Evolutionary conservation across 2,888 invertebrate genomes (phyloP), one percentile per base, ranked within the genome.

Genomic region (Aphelenchoides bicaudatus): DNA sequence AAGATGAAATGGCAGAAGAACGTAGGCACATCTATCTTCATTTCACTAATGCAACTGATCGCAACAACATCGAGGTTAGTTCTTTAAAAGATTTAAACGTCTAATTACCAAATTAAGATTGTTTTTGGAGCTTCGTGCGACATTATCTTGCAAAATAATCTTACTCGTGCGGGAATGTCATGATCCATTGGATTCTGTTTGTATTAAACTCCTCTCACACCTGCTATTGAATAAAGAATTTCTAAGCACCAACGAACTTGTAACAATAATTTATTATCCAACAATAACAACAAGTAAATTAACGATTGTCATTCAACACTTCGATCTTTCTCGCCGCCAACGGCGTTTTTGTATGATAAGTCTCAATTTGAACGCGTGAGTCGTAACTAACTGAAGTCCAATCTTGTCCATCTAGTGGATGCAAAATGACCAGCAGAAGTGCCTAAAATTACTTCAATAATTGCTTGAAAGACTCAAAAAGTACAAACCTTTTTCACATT

Each of bases 31-130:
- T 64, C 34, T 64, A 64, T 30, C 21, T 31, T 25, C 66, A 64
- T 27, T 62, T 69, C 5, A 63, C 64, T 2, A 63, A 63, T 28
- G 64, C 64, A 21, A 68, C 67, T 13, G 64, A 64, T 43, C 50
- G 60, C 13, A 56, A 51, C n/a, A 64, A 64, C 49, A 67, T 64
- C 29, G 63, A 61, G 13, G n/a, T n/a, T n/a, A n/a, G n/a, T 31
- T 25, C 66, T 68, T 27, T 62, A 65, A 5, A 63, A 67, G 2
- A 63, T 68, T 28, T 67, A 67, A 21, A 68, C 67, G 10, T 67
- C 67, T 43, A 48, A 53, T 13, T 54, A 51, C n/a, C 67, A 64
- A 43, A 67, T 64, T 27, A 57, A 61, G 13, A 61, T 62, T 46
- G 67, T 63, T 27, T 63, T 63, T 29, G 63, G 66, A n/a, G 63